phyloP scores from a whole-genome alignment of 2,113 vertebrate species.

The Heptranchias perlo region DNA sequence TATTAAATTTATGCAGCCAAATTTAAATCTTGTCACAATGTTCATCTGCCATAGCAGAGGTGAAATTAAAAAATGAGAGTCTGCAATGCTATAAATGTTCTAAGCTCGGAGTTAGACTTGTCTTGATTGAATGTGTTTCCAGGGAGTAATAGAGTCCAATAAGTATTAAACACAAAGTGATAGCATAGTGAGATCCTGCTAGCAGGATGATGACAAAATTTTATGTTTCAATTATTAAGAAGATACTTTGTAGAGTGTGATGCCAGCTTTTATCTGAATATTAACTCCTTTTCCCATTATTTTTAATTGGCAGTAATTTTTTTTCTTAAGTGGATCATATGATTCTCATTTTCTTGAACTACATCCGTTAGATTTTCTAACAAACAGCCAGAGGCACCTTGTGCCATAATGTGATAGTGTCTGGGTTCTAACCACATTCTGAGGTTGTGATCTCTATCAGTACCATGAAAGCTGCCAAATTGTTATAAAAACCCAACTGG shows the following conservation, averaged over 20 bases:
- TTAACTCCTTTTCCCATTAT: not conserved
- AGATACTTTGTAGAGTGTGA: not conserved
- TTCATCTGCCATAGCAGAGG: not conserved
- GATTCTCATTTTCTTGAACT: not conserved
- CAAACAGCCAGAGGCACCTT: not conserved
- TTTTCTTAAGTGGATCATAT: not conserved
- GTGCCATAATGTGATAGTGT: not conserved
- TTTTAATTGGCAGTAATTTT: not conserved
- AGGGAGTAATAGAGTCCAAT: not conserved
- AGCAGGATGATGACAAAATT: not conserved
- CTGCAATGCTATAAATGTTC: not conserved
- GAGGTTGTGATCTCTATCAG: too few species aligned
- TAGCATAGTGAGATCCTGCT: not conserved
- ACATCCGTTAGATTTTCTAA: not conserved
- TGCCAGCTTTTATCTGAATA: not conserved
- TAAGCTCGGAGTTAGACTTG: not conserved
- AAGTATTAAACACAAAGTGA: not conserved
- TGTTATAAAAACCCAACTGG: not conserved
- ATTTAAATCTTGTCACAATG: not conserved
- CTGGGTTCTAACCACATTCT: not conserved
- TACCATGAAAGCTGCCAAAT: not conserved
- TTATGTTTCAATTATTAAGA: not conserved
- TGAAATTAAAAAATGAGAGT: not conserved
- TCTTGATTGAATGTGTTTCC: not conserved
- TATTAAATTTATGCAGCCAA: not conserved